Evolutionary conservation across 2,113 vertebrate genomes (phyloP), one percentile per base, ranked within the genome.

Genomic region (Hoplias malabaricus): DNA sequence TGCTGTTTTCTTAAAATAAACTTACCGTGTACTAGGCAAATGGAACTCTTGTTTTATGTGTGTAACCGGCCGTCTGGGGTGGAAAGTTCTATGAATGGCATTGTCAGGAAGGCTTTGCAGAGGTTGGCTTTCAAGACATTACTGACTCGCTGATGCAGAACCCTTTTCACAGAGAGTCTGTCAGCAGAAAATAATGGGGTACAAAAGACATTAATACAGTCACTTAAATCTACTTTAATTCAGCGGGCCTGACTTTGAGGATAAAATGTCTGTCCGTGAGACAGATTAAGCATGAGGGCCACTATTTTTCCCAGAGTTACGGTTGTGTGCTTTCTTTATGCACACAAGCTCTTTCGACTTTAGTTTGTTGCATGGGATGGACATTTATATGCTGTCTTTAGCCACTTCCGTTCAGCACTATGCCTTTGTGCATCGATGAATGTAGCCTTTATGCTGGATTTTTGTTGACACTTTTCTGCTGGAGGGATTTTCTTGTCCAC

Each of bases 381-480:
- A 82, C 85, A 90, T 85, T n/a, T 86, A 89, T 86, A 77, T 83
- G 68, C 66, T 83, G 75, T 19, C 62, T 81, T 87, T 75, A 80
- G 43, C 43, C 77, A 16, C 74, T 85, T 85, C 81, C 84, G 33
- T 85, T 48, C 76, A 77, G 62, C 77, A 81, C 65, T n/a, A 16
- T 80, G 54, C 82, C 86, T 90, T 91, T 90, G 84, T 93, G 82
- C 8, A 29, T 13, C 33, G 29, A 34, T 91, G 88, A 91, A 93
- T 89, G 84, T 88, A 79, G 79, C 71, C 83, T 91, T 87, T 89
- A 87, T 92, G 74, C 78, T 73, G 62, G 74, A 81, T 84, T 88
- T 90, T 88, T 91, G 89, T 89, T 90, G 88, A 91, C 87, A 90
- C 88, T 89, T 89, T 85, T 77, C 80, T 66, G 29, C 57, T 78